Base-by-base conservation (phyloP, 92 coral and sea anemone species). In the Epizoanthus scotinus region DNA sequence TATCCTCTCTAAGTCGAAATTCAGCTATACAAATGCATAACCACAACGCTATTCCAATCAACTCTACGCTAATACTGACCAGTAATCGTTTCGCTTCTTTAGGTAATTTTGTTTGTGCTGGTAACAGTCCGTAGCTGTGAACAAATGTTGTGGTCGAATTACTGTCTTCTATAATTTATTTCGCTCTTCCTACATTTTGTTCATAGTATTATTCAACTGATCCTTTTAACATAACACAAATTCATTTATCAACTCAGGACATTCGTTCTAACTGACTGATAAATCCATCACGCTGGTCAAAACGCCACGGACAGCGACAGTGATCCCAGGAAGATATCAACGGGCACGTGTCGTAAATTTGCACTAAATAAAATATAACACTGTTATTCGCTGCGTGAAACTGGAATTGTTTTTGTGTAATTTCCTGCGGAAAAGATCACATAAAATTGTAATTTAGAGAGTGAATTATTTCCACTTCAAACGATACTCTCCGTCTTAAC, bases 401-500 rank as follows among this genome's bases (percentile, higher is more conserved):
- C 57, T 6, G 55, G 25, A 53, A 71, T 52, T 25, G 31, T 24
- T 71, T 71, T 50, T 3, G 31, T 5, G 47, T 74, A 56, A 56
- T 74, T 29, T 36, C 79, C 79, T 52, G 79, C 66, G 79, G 79
- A 74, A 57, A 19, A 71, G 47, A 74, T n/a, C 47, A 57, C 24
- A 74, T 58, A 57, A 38, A 57, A 74, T 2, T 74, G 18, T 58
- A 74, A 74, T 55, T 58, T 31, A 56, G 22, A 74, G 67, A 74
- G 55, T 13, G 57, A 74, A 56, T 57, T 57, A 42, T 34, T 34
- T 22, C 70, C 70, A 64, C 70, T 64, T 64, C 47, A 70, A 49
- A 18, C 77, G 61, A 70, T 70, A 70, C 77, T 70, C 77, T 15
- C 15, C 29, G 19, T 8, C 34, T 49, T 15, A 70, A 50, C 77